phyloP scores from a whole-genome alignment of 2,888 invertebrate species.

The Drosophila pseudotalamancana region DNA sequence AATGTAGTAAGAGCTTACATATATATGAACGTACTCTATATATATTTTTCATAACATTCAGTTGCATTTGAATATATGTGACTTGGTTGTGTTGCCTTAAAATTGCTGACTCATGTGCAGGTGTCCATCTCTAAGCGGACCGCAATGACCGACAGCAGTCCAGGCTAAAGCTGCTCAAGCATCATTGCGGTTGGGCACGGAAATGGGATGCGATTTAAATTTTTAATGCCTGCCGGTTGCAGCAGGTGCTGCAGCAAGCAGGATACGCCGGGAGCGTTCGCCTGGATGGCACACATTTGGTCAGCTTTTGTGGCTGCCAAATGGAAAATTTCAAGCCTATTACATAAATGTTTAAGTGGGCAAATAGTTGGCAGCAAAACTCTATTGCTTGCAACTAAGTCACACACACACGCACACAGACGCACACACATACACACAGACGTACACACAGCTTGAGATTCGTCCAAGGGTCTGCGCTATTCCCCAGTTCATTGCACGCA shows the following conservation, averaged over 20 bases:
- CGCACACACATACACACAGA: not conserved
- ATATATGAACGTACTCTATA: no score
- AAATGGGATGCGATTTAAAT: conserved; percentile 63
- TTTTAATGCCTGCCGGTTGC: conserved; percentile 58
- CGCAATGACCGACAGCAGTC: conserved; percentile 9
- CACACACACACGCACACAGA: not conserved
- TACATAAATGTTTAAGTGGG: conserved; percentile 76
- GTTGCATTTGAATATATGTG: no score
- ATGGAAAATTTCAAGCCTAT: conserved; percentile 75
- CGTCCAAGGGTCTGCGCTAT: conserved; percentile 26
- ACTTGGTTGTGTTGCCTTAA: not conserved
- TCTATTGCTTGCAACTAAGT: conserved; percentile 39
- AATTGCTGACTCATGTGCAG: conserved; percentile 11
- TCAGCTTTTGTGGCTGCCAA: conserved; percentile 62
- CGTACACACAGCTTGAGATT: not conserved
- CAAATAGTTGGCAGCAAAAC: conserved; percentile 61
- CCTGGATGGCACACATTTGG: conserved; percentile 46
- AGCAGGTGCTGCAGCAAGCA: conserved; percentile 13
- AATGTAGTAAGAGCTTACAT: no score
- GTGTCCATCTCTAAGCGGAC: conserved; percentile 24
- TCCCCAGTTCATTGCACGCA: conserved; percentile 59
- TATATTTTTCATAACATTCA: no score
- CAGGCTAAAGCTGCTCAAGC: conserved; percentile 49
- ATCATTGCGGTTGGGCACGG: conserved; percentile 53
- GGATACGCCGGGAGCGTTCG: conserved; percentile 14